Evolutionary conservation across 2,888 invertebrate species (phyloP).

Genomic region (Pocota personata): DNA sequence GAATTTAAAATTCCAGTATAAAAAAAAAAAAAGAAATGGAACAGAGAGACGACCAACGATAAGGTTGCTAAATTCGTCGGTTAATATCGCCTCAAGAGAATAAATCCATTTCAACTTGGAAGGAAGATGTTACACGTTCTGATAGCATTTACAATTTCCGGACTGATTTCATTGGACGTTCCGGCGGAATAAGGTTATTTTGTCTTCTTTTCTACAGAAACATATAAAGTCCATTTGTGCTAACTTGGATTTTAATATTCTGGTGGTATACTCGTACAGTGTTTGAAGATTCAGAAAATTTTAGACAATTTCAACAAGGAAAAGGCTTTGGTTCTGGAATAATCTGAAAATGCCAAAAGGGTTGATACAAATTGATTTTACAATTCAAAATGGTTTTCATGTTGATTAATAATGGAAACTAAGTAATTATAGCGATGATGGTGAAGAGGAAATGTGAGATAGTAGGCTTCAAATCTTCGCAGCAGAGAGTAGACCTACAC

Average conservation of each 20-base stretch:
- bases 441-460: no score
- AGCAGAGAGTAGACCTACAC: no score
- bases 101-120: conserved; percentile 53
- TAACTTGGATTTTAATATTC: conserved; percentile 37
- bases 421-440: background rate
- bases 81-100: conserved; percentile 46
- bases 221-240: conserved; percentile 17
- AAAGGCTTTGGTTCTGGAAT: background rate
- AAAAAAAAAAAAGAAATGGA: background rate
- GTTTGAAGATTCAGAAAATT: background rate
- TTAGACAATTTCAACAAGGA: background rate
- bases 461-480: no score
- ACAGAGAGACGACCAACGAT: background rate
- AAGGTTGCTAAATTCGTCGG: conserved; percentile 19
- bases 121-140: conserved; percentile 52
- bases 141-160: conserved; percentile 61
- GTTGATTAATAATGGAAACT: conserved; percentile 18
- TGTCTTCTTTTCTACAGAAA: conserved; percentile 8
- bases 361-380: conserved; percentile 28
- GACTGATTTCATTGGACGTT: conserved; percentile 27
- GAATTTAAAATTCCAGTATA: conserved; percentile 22
- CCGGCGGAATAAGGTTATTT: conserved; percentile 11
- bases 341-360: conserved; percentile 24
- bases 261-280: background rate
- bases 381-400: conserved; percentile 13